A percentile compares a stretch with the other conserved stretches of the same genome.
phyloP scores from a whole-genome alignment of 2,888 invertebrate species.

The Drosophila birchii region DNA sequence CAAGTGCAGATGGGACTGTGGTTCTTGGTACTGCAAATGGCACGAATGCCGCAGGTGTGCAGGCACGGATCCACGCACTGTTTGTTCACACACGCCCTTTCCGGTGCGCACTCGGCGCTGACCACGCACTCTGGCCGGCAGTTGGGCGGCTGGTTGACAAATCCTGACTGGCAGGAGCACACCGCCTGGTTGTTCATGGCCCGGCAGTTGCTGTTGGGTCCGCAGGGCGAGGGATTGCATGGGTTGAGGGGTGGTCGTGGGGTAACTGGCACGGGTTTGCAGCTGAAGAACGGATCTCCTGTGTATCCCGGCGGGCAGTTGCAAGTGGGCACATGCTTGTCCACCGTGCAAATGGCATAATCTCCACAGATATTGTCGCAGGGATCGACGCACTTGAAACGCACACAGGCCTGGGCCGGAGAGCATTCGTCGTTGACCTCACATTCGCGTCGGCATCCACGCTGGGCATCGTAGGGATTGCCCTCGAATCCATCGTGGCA shows the following conservation, averaged over 20 bases:
- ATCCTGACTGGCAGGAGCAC: conserved; percentile 92
- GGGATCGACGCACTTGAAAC: conserved; percentile 93
- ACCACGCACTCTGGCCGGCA: conserved; percentile 94
- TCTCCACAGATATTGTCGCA: conserved; percentile 93
- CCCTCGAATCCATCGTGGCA: conserved; percentile 92
- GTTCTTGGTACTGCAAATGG: conserved; percentile 92
- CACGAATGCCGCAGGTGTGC: conserved; percentile 93
- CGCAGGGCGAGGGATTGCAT: conserved; percentile 94
- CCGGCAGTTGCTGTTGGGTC: conserved; percentile 94
- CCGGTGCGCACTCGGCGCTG: conserved; percentile 93
- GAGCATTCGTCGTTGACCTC: conserved; percentile 91
- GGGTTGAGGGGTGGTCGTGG: conserved; percentile 87
- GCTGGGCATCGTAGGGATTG: conserved; percentile 90
- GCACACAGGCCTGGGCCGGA: conserved; percentile 90
- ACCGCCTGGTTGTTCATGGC: conserved; percentile 92
- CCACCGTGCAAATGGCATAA: conserved; percentile 91
- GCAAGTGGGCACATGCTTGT: conserved; percentile 92
- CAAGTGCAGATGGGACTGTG: conserved; percentile 96
- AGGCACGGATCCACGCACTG: conserved; percentile 95
- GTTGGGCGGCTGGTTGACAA: conserved; percentile 91
- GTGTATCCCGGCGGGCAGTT: conserved; percentile 90
- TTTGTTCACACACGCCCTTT: conserved; percentile 93
- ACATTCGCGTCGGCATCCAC: conserved; percentile 90
- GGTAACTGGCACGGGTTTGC: conserved; percentile 86
- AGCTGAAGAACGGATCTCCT: conserved; percentile 93